Percentiles rank a stretch among this genome's conserved stretches.
Evolutionary conservation across 2,888 invertebrate species (phyloP).

Genomic region (Sinohyriopsis cumingii): DNA sequence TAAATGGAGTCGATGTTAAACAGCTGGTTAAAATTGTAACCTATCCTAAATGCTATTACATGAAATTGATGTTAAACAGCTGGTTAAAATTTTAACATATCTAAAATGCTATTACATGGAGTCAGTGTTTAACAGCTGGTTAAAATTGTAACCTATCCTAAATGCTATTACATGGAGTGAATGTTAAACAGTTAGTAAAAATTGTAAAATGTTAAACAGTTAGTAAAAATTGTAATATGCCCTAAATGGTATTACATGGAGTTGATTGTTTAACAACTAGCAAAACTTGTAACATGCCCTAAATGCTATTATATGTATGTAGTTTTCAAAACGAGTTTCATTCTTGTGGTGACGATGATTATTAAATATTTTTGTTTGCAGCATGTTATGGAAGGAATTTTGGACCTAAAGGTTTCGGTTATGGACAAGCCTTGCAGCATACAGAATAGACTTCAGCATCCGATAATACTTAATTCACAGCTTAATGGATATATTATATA

Average conservation of each 20-base stretch:
- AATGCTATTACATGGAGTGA: too few relatives aligned
- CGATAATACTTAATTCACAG: too few relatives aligned
- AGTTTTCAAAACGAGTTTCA: too few relatives aligned
- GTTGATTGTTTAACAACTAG: background rate
- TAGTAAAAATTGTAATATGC: background rate
- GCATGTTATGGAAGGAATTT: constrained; percentile 72
- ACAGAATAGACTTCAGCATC: constrained; percentile 10
- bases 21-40: background rate
- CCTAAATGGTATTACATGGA: too few relatives aligned
- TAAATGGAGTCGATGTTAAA: background rate
- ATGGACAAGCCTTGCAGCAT: constrained; percentile 57
- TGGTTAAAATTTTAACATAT: background rate
- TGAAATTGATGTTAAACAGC: background rate
- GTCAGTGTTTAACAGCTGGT: background rate
- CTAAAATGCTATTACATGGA: too few relatives aligned
- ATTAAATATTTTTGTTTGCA: constrained; percentile 36
- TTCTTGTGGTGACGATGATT: too few relatives aligned
- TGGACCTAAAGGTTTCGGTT: constrained; percentile 73
- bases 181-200: background rate
- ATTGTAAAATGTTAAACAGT: background rate
- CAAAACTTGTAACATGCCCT: background rate
- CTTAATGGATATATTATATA: too few relatives aligned
- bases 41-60: too few relatives aligned
- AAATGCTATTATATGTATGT: too few relatives aligned
- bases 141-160: background rate